phyloP scores from a whole-genome alignment of 1,140 invertebrate genomes.

The Kradibia gibbosae region DNA sequence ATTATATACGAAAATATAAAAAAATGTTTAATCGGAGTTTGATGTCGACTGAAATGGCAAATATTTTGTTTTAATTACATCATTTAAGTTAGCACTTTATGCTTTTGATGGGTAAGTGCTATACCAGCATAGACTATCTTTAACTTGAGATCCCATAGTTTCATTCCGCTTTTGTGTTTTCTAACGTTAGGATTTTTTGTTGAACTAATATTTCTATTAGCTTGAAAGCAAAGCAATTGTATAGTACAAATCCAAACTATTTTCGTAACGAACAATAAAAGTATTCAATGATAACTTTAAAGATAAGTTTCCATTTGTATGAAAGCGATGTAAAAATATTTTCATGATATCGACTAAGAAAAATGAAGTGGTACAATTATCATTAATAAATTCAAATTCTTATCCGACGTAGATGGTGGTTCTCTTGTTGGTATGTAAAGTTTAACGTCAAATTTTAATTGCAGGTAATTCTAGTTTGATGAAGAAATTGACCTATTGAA shows the following conservation, averaged over 20 bases:
- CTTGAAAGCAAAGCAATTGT: neutral
- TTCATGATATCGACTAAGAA: too few relatives aligned
- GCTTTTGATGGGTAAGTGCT: neutral
- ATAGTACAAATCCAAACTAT: neutral
- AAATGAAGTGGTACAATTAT: too few relatives aligned
- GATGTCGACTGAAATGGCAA: too few relatives aligned
- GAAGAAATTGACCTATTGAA: too few relatives aligned
- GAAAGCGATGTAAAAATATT: too few relatives aligned
- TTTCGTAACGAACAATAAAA: neutral
- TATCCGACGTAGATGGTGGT: too few relatives aligned
- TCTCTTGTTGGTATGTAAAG: neutral
- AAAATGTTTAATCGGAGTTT: too few relatives aligned
- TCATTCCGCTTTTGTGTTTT: constrained; percentile 1
- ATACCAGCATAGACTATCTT: neutral
- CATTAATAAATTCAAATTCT: too few relatives aligned
- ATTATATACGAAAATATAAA: too few relatives aligned
- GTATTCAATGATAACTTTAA: too few relatives aligned
- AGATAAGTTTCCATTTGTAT: too few relatives aligned
- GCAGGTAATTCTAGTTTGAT: too few relatives aligned
- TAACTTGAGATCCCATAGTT: constrained; percentile 8
- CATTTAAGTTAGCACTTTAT: neutral
- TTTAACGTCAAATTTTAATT: neutral
- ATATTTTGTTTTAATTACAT: neutral
- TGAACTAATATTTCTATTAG: neutral
- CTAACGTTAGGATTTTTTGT: neutral